A percentile compares a stretch with the other conserved stretches of the same genome.
These are phyloP conservation scores for Pseudopipra pipra DNA, from an alignment of 2,113 vertebrate genomes.

Conservation along the genomic window DNA sequence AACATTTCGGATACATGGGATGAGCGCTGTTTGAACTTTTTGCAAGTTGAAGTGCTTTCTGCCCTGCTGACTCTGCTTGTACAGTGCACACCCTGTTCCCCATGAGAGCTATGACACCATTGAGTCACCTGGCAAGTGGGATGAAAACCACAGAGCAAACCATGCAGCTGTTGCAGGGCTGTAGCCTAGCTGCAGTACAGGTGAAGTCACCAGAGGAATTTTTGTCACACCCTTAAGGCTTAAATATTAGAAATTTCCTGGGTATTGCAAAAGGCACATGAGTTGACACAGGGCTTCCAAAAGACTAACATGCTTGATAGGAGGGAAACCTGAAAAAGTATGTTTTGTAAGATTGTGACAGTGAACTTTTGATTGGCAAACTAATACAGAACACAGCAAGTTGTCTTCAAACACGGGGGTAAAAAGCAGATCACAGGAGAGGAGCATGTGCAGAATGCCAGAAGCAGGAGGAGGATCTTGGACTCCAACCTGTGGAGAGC, in stretches of 20 bases:
- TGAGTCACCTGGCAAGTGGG: rapidly evolving
- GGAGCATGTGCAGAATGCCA: not conserved
- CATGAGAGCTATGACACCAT: rapidly evolving
- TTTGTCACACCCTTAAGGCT: not conserved
- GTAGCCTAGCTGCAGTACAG: not conserved
- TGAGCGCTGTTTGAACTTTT: rapidly evolving
- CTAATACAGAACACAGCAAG: not conserved
- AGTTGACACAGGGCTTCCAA: not conserved
- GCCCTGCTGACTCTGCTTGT: rapidly evolving
- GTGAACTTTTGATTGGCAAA: not conserved
- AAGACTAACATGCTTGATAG: not conserved
- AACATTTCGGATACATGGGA: rapidly evolving
- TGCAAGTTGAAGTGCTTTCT: rapidly evolving
- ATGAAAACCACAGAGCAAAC: not conserved
- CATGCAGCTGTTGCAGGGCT: not conserved
- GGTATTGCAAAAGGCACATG: not conserved
- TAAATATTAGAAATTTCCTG: not conserved
- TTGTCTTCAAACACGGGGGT: not conserved
- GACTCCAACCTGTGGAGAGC: rapidly evolving
- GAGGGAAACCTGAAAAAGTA: rapidly evolving
- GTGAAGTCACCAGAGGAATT: not conserved
- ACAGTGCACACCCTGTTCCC: rapidly evolving
- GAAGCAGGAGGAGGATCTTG: not conserved
- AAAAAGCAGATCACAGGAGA: not conserved
- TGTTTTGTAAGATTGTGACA: not conserved